These are phyloP conservation scores for Rhynchomys soricoides DNA, from an alignment of 2,113 vertebrate species.

Conservation along the genomic window DNA sequence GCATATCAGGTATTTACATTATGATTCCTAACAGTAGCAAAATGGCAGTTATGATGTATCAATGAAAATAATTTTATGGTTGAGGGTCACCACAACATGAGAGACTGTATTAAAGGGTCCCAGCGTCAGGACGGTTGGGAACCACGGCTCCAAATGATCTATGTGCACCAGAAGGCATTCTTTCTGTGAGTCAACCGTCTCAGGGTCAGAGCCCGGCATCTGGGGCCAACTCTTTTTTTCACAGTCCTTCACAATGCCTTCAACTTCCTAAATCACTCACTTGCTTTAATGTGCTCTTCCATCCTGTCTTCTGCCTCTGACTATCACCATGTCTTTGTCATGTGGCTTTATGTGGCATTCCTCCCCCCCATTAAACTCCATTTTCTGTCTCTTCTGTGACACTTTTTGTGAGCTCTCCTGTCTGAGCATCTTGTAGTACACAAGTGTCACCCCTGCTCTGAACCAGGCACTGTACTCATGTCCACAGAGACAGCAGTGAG, in stretches of 20 bases:
- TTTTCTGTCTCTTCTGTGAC: background rate
- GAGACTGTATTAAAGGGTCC: background rate
- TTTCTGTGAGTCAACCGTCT: background rate
- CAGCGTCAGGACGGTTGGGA: background rate
- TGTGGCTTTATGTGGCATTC: too few relatives aligned
- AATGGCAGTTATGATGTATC: background rate
- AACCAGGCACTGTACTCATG: background rate
- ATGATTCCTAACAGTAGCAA: background rate
- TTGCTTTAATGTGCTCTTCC: background rate
- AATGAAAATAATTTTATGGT: background rate
- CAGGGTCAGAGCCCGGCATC: background rate
- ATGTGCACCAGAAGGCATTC: accelerated
- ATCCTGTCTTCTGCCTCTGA: background rate
- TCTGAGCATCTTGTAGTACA: background rate
- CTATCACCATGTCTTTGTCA: background rate
- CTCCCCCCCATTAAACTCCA: background rate
- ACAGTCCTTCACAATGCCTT: background rate
- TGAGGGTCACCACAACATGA: background rate
- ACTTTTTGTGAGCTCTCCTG: background rate
- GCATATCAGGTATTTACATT: background rate
- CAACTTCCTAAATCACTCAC: background rate
- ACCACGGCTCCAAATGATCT: background rate
- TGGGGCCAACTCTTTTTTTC: too few relatives aligned
- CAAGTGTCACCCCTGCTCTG: background rate
- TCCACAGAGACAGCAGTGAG: background rate